Evolutionary conservation across 2,113 vertebrate genomes (phyloP).

Genomic region (Plotosus lineatus): DNA sequence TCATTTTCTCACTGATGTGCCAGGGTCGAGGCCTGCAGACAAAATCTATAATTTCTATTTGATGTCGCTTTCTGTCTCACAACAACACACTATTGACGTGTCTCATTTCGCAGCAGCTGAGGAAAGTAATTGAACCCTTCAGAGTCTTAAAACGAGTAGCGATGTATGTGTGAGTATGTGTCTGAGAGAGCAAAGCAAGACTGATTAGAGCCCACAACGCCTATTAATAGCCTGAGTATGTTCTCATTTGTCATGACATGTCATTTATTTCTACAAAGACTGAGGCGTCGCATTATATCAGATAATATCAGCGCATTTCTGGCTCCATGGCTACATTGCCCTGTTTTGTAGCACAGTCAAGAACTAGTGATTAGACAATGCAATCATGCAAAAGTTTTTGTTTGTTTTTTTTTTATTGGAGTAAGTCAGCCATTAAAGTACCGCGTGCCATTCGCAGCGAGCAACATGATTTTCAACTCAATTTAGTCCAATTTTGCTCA

Average conservation of each 20-base stretch:
- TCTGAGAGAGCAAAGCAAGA: background rate
- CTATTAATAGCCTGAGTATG: background rate
- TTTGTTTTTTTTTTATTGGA: background rate
- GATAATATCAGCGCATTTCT: background rate
- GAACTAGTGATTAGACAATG: background rate
- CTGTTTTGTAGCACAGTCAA: background rate
- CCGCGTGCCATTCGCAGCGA: too few relatives aligned
- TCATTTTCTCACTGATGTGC: slow-evolving; percentile 66
- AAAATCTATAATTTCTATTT: slow-evolving; percentile 77
- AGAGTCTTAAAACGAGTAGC: slow-evolving; percentile 62
- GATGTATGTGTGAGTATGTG: slow-evolving; percentile 31
- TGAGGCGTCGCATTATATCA: background rate
- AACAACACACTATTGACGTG: slow-evolving; percentile 68
- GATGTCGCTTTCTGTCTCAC: slow-evolving; percentile 62
- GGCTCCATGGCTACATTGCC: background rate
- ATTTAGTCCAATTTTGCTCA: too few relatives aligned
- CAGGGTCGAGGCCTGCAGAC: slow-evolving; percentile 64
- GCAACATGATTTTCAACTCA: too few relatives aligned
- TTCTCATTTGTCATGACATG: slow-evolving; percentile 4
- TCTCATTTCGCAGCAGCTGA: slow-evolving; percentile 70
- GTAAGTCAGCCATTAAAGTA: background rate
- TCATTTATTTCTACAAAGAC: slow-evolving; percentile 9
- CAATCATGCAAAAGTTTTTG: background rate
- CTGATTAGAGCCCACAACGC: background rate
- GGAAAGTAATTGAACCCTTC: slow-evolving; percentile 71